These are phyloP conservation scores for Hiodon alosoides DNA, from an alignment of 2,113 vertebrate species.

Conservation along the genomic window DNA sequence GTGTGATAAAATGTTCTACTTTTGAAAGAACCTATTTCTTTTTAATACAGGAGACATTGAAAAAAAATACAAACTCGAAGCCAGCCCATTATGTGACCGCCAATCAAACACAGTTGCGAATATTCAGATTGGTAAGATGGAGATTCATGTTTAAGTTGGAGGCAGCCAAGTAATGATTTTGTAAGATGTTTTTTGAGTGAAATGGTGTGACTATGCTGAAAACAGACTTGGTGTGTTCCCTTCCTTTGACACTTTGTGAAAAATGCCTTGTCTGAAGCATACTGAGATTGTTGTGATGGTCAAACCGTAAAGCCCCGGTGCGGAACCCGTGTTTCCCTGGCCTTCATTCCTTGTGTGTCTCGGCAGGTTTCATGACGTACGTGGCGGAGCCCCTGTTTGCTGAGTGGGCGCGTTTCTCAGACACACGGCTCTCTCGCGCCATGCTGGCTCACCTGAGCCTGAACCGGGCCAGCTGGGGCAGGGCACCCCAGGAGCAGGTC, in stretches of 20 bases:
- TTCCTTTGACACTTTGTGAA: too few relatives aligned
- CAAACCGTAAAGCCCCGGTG: background rate
- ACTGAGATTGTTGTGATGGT: background rate
- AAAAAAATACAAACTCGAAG: constrained; percentile 69
- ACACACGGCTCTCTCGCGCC: constrained; percentile 68
- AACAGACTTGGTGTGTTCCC: too few relatives aligned
- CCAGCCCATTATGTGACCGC: constrained; percentile 76
- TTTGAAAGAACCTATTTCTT: background rate
- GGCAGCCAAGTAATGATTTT: background rate
- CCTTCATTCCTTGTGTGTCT: constrained; percentile 15
- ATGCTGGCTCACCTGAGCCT: constrained; percentile 75
- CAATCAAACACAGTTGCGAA: constrained; percentile 71
- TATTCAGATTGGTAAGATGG: constrained; percentile 76
- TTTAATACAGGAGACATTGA: constrained; percentile 69
- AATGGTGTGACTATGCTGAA: too few relatives aligned
- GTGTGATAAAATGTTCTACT: background rate
- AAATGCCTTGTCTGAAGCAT: too few relatives aligned
- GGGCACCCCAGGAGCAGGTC: constrained; percentile 54
- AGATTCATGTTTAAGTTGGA: background rate
- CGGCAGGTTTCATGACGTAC: constrained; percentile 73
- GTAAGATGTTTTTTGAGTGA: too few relatives aligned
- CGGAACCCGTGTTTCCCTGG: background rate
- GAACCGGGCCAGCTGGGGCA: constrained; percentile 76
- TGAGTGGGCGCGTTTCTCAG: constrained; percentile 76
- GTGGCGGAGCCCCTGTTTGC: constrained; percentile 76